phyloP scores from a whole-genome alignment of 2,797 vertebrate species.

The Peromyscus attwateri region DNA sequence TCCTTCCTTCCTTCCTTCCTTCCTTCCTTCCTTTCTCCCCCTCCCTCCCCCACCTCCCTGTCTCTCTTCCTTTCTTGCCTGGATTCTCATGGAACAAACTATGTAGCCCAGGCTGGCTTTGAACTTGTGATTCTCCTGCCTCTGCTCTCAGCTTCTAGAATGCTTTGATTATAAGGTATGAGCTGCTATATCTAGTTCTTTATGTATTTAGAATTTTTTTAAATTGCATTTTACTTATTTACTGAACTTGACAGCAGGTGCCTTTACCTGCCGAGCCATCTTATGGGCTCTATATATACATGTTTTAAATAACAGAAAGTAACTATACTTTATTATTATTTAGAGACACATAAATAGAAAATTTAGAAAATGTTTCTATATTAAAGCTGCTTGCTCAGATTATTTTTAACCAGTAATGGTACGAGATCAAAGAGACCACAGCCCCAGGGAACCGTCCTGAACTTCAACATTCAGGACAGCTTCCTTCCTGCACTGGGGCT shows the following conservation, averaged over 20 bases:
- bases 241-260: not conserved
- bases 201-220: not conserved
- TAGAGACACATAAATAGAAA: constrained; percentile 6
- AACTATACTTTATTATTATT: constrained; percentile 18
- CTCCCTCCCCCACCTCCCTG: too few species aligned
- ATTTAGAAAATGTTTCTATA: constrained; percentile 31
- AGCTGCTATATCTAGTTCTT: not conserved
- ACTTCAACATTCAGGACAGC: constrained; percentile 58
- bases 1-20: not conserved
- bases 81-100: not conserved
- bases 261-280: not conserved
- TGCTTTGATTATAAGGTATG: not conserved
- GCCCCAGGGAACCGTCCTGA: constrained; percentile 63
- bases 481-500: constrained; percentile 71
- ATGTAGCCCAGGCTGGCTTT: not conserved
- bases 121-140: not conserved
- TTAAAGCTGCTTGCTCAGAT: constrained; percentile 45
- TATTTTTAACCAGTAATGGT: constrained; percentile 77
- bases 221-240: not conserved
- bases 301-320: constrained; percentile 5
- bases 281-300: not conserved
- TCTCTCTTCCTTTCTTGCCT: not conserved
- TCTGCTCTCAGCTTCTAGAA: not conserved
- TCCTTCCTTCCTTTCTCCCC: too few species aligned
- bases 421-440: constrained; percentile 73